Evolutionary conservation across 2,888 invertebrate genomes (phyloP).

Genomic region (Calameuta filiformis): DNA sequence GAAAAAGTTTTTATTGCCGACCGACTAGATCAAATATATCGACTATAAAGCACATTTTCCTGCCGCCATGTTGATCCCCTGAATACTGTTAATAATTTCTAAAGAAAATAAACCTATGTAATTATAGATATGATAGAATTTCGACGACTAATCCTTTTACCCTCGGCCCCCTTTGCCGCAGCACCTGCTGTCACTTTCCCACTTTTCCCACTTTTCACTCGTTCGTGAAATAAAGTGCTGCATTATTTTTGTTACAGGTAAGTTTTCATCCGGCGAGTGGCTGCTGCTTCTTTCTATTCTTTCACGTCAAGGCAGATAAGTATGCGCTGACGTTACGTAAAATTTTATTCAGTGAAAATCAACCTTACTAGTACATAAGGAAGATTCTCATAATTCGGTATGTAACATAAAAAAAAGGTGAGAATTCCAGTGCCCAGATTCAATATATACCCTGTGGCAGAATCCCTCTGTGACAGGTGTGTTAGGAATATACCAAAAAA

Average conservation of each 20-base stretch:
- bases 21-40: not conserved
- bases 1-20: not conserved
- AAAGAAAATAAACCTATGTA: not conserved
- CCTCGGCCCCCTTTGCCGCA: not conserved
- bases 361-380: not conserved
- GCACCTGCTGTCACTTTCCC: not conserved
- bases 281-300: not conserved
- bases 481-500: not conserved
- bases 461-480: not conserved
- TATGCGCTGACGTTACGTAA: not conserved
- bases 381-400: not conserved
- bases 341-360: not conserved
- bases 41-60: not conserved
- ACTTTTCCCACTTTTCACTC: not conserved
- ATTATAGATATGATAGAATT: no score
- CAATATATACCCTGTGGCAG: not conserved
- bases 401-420: not conserved
- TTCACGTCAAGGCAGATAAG: not conserved
- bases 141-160: not conserved
- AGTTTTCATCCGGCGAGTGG: not conserved
- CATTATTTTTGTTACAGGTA: not conserved
- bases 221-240: not conserved
- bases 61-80: not conserved
- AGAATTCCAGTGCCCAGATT: not conserved
- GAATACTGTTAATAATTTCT: slow-evolving; percentile 26